A percentile compares a stretch with the other conserved stretches of the same genome.
These are phyloP conservation scores for Lasius fuliginosus DNA, from an alignment of 2,888 invertebrate genomes.

Conservation along the genomic window DNA sequence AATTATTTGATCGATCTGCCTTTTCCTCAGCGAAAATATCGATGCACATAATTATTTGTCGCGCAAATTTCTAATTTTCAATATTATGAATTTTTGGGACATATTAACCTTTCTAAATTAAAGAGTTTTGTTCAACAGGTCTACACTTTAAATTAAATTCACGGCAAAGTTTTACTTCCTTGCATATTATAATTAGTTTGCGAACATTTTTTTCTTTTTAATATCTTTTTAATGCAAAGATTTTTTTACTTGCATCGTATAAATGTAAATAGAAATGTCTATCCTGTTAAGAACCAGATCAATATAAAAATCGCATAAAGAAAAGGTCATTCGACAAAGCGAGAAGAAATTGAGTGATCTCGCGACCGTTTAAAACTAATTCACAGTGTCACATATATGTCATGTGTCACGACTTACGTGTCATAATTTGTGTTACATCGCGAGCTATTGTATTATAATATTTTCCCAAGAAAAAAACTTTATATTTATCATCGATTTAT, in stretches of 20 bases:
- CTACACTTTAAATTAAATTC: background rate
- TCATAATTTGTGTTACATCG: conserved; percentile 19
- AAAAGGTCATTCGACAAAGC: conserved; percentile 18
- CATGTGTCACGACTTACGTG: conserved; percentile 43
- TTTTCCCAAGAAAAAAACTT: conserved; percentile 9
- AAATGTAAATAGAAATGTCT: background rate
- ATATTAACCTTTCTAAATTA: background rate
- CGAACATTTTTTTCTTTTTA: background rate
- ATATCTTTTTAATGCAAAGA: background rate
- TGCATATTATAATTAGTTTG: background rate
- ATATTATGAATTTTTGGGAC: background rate
- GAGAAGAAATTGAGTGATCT: conserved; percentile 51
- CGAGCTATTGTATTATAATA: background rate
- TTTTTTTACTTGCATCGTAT: background rate
- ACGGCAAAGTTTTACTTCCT: background rate
- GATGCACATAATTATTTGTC: conserved; percentile 6
- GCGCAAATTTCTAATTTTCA: background rate
- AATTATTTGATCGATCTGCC: conserved; percentile 27
- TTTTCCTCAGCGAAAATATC: background rate
- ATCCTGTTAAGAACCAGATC: background rate
- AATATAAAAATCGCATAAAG: conserved; percentile 20
- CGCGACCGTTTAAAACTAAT: conserved; percentile 58
- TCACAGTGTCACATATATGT: conserved; percentile 48
- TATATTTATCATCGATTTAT: conserved; percentile 22
- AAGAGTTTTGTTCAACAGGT: background rate